Percentiles rank a stretch among this genome's conserved stretches.
These are phyloP conservation scores for Tethya wilhelma DNA, from an alignment of 37 sponge, comb jelly and placozoan species.

Conservation along the genomic window DNA sequence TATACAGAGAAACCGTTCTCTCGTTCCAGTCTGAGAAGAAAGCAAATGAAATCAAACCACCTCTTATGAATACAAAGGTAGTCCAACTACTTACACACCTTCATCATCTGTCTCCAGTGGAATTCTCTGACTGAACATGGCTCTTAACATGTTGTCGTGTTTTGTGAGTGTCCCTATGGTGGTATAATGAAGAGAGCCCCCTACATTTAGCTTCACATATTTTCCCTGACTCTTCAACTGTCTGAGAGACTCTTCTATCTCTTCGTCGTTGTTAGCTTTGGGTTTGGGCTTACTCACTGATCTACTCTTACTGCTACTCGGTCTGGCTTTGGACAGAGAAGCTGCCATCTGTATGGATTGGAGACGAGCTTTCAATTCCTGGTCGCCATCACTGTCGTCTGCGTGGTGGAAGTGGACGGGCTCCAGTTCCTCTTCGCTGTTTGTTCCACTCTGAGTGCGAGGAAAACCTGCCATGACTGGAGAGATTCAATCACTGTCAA, in stretches of 20 bases:
- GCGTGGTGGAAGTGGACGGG: too few species aligned
- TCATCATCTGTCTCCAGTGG: slow-evolving; percentile 91
- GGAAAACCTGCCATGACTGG: too few species aligned
- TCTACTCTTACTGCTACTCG: background rate
- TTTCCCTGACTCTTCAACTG: slow-evolving; percentile 57
- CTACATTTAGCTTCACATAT: slow-evolving; percentile 97
- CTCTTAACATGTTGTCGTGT: slow-evolving; percentile 95
- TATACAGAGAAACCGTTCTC: background rate
- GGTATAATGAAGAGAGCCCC: slow-evolving; percentile 90
- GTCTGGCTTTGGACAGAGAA: too few species aligned
- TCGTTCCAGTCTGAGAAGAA: too few species aligned
- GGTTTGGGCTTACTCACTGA: background rate
- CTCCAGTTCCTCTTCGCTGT: too few species aligned
- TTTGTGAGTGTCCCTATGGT: slow-evolving; percentile 92
- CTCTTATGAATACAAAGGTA: background rate
- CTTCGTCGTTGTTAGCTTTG: slow-evolving; percentile 44
- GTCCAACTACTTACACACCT: slow-evolving; percentile 63
- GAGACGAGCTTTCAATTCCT: too few species aligned
- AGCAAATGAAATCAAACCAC: background rate
- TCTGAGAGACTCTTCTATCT: slow-evolving; percentile 47
- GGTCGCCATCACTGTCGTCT: too few species aligned
- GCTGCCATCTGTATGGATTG: too few species aligned
- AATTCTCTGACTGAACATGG: slow-evolving; percentile 98
- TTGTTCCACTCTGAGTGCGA: too few species aligned
- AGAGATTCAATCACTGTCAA: too few species aligned